A percentile compares a stretch with the other conserved stretches of the same genome.
phyloP scores from a whole-genome alignment of 2,888 invertebrate genomes.

The Diarsia mendica region DNA sequence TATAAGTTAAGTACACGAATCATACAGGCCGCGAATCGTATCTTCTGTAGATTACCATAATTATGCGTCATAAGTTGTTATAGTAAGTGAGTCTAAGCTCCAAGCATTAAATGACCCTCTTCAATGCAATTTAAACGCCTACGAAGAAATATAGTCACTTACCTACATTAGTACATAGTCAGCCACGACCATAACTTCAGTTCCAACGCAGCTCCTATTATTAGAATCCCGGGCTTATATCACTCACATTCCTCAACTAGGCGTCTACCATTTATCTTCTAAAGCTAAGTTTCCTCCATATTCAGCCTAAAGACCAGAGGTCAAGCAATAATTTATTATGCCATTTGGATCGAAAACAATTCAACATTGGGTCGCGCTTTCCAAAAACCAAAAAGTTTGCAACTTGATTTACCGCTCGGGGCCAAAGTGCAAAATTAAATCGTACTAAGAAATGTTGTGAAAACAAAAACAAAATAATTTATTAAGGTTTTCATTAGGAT shows the following conservation, averaged over 20 bases:
- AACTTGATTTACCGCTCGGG: constrained; percentile 64
- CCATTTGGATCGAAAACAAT: constrained; percentile 58
- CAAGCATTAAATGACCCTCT: not conserved
- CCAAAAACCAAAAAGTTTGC: constrained; percentile 58
- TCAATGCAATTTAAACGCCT: constrained; percentile 7
- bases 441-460: constrained; percentile 61
- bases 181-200: constrained; percentile 41
- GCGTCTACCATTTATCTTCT: constrained; percentile 54
- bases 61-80: not conserved
- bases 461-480: constrained; percentile 67
- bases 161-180: constrained; percentile 6
- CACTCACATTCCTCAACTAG: constrained; percentile 52
- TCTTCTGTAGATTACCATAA: not conserved
- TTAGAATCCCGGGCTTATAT: constrained; percentile 44
- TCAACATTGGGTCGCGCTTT: constrained; percentile 36
- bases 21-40: not conserved
- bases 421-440: constrained; percentile 68
- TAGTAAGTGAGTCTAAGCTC: not conserved
- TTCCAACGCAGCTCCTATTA: constrained; percentile 31
- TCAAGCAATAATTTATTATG: constrained; percentile 53
- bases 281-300: constrained; percentile 45
- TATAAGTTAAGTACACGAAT: not conserved
- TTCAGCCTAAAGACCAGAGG: constrained; percentile 50
- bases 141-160: constrained; percentile 21
- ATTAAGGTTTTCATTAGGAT: constrained; percentile 64